Evolutionary conservation across 2,113 vertebrate genomes (phyloP).

Genomic region (Boleophthalmus pectinirostris): DNA sequence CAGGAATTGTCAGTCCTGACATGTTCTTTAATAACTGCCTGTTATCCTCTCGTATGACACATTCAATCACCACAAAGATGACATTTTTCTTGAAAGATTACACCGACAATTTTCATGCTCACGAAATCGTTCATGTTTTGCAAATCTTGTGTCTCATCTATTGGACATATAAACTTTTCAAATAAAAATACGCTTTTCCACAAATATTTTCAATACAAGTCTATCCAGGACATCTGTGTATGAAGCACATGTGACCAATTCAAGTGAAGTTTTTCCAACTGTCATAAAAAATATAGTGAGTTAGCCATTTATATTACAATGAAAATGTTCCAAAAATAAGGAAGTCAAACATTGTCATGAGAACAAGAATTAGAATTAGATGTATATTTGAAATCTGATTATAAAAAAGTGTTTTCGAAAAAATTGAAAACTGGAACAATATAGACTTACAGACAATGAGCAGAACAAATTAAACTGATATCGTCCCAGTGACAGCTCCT

Average conservation of each 20-base stretch:
- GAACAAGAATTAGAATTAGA: neutral
- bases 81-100: neutral
- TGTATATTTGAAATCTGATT: neutral
- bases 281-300: too few species aligned
- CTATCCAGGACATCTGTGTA: too few species aligned
- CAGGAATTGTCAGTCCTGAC: conserved; percentile 32
- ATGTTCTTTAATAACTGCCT: conserved; percentile 39
- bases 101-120: neutral
- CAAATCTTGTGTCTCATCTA: neutral
- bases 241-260: neutral
- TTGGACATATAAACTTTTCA: neutral
- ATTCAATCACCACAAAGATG: conserved; percentile 27
- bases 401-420: neutral
- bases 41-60: conserved; percentile 32
- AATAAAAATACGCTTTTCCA: neutral
- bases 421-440: neutral
- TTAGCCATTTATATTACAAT: neutral
- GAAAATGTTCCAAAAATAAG: neutral
- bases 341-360: neutral
- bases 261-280: neutral
- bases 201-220: too few species aligned
- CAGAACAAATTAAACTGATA: conserved; percentile 28
- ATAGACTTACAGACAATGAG: neutral
- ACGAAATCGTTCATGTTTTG: conserved; percentile 1
- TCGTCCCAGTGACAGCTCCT: conserved; percentile 19